These are phyloP conservation scores for Drosophila erecta DNA, from an alignment of 1,140 invertebrate species.

Conservation along the genomic window DNA sequence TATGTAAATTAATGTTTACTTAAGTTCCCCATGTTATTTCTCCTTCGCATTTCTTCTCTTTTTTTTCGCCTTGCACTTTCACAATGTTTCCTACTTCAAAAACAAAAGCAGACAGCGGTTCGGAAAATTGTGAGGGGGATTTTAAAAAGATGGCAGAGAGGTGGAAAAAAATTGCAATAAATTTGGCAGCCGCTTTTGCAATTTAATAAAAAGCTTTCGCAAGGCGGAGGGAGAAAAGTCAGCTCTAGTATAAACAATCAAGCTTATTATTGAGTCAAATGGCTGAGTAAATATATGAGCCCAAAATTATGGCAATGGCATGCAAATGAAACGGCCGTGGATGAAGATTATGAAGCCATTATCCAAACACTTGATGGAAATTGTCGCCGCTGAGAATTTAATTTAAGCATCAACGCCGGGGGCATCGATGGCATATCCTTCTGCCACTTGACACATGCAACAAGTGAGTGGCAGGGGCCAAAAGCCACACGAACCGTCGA, in stretches of 20 bases:
- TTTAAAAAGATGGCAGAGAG: constrained; percentile 45
- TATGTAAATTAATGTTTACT: constrained; percentile 85
- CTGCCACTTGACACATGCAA: constrained; percentile 59
- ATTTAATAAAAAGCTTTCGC: constrained; percentile 77
- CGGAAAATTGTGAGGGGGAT: background rate
- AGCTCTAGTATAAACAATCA: constrained; percentile 59
- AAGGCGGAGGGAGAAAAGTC: background rate
- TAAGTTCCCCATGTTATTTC: constrained; percentile 84
- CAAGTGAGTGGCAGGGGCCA: constrained; percentile 39
- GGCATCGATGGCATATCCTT: constrained; percentile 15
- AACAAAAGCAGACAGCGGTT: constrained; percentile 70
- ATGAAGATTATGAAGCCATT: constrained; percentile 57
- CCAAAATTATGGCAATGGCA: constrained; percentile 76
- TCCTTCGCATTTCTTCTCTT: constrained; percentile 51
- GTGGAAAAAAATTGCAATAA: constrained; percentile 72
- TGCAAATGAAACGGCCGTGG: constrained; percentile 77
- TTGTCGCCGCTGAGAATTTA: constrained; percentile 59
- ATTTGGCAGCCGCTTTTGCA: constrained; percentile 68
- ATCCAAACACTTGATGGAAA: constrained; percentile 45
- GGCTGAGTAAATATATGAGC: constrained; percentile 70
- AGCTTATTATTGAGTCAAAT: constrained; percentile 72
- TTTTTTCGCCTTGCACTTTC: constrained; percentile 71
- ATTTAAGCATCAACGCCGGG: constrained; percentile 58
- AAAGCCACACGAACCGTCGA: constrained; percentile 28
- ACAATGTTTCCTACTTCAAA: constrained; percentile 79